Conservation (phyloP, 2,113 vertebrate genomes). For the Neoarius graeffei region DNA sequence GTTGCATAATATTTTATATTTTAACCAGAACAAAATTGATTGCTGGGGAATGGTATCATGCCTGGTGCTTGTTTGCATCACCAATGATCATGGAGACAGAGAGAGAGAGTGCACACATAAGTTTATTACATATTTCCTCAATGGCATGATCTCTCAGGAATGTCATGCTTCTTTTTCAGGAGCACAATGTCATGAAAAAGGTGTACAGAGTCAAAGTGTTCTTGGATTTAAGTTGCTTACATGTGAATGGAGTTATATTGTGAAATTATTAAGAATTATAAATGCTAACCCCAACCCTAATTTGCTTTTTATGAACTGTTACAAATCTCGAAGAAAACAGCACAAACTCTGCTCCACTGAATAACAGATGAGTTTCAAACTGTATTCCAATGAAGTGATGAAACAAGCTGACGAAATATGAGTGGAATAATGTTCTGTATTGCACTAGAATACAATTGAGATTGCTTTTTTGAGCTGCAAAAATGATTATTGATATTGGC, state of each 20-base stretch:
- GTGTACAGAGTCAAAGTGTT: background rate
- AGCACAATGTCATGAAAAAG: background rate
- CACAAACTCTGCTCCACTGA: background rate
- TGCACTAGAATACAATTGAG: background rate
- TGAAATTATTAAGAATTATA: background rate
- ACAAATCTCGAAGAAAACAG: background rate
- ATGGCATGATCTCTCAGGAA: background rate
- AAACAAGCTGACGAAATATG: background rate
- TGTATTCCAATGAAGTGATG: background rate
- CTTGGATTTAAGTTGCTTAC: background rate
- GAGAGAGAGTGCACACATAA: background rate
- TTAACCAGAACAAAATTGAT: background rate
- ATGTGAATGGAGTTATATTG: background rate
- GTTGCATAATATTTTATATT: constrained; percentile 6
- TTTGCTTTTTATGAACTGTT: background rate
- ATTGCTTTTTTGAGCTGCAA: background rate
- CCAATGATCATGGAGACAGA: background rate
- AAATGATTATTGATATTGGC: background rate
- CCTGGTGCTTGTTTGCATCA: constrained; percentile 7
- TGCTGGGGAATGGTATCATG: constrained; percentile 7
- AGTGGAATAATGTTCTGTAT: background rate
- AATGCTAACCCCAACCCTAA: background rate
- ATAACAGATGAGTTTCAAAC: background rate
- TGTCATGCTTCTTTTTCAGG: background rate
- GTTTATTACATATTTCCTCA: background rate